Conservation (phyloP, 2,797 vertebrate species). For the Sebastes elongatus region DNA sequence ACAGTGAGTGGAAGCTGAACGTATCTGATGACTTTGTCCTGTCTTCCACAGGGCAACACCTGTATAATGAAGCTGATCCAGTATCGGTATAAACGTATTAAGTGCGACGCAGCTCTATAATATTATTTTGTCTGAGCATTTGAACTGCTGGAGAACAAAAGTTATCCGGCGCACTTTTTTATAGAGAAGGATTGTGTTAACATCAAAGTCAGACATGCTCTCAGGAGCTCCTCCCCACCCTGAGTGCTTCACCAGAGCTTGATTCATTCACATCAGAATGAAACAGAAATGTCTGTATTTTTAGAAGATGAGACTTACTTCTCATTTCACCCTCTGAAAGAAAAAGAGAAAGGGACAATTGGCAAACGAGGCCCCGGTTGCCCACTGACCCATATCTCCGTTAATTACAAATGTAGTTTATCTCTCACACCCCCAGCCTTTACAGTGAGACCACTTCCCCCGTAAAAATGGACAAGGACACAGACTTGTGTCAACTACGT, state of each 20-base stretch:
- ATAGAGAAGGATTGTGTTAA: slow-evolving; percentile 55
- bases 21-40: slow-evolving; percentile 25
- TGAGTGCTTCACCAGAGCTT: slow-evolving; percentile 23
- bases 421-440: slow-evolving; percentile 39
- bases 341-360: slow-evolving; percentile 22
- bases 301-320: slow-evolving; percentile 36
- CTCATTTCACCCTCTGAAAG: not conserved
- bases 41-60: slow-evolving; percentile 17
- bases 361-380: slow-evolving; percentile 21
- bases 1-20: slow-evolving; percentile 17
- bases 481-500: slow-evolving; percentile 46
- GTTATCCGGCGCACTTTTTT: slow-evolving; percentile 27
- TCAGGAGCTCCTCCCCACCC: slow-evolving; percentile 21
- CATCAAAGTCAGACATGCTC: slow-evolving; percentile 62
- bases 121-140: slow-evolving; percentile 35
- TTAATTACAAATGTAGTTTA: slow-evolving; percentile 60
- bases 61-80: slow-evolving; percentile 19
- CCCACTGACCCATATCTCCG: slow-evolving; percentile 60
- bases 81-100: slow-evolving; percentile 26
- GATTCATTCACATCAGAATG: slow-evolving; percentile 49
- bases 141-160: slow-evolving; percentile 38
- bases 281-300: slow-evolving; percentile 38
- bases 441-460: slow-evolving; percentile 20
- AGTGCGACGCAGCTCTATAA: slow-evolving; percentile 20
- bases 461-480: slow-evolving; percentile 38